A percentile compares a stretch with the other conserved stretches of the same genome.
These are phyloP conservation scores for Tachina grossa DNA, from an alignment of 2,888 invertebrate species.

Conservation along the genomic window DNA sequence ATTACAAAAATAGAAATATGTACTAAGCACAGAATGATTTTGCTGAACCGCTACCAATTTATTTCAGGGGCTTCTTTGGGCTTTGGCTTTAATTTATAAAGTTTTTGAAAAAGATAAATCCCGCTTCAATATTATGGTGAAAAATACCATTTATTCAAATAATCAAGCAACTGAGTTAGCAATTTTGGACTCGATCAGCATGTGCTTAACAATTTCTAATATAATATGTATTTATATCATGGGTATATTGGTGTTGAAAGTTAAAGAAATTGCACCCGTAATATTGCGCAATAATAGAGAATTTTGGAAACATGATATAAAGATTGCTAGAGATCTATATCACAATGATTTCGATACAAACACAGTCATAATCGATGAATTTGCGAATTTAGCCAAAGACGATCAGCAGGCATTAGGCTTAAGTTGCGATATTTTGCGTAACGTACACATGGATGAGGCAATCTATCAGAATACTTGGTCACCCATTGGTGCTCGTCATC, in stretches of 20 bases:
- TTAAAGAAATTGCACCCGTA: no score
- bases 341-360: slow-evolving; percentile 81
- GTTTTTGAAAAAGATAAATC: slow-evolving; percentile 83
- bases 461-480: slow-evolving; percentile 81
- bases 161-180: slow-evolving; percentile 86
- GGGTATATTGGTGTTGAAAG: slow-evolving; percentile 79
- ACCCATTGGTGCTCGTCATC: slow-evolving; percentile 75
- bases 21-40: neutral
- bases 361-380: slow-evolving; percentile 79
- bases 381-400: slow-evolving; percentile 76
- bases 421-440: slow-evolving; percentile 74
- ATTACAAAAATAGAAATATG: neutral
- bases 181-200: slow-evolving; percentile 87
- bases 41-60: neutral
- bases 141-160: slow-evolving; percentile 84
- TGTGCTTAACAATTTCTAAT: slow-evolving; percentile 89
- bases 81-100: slow-evolving; percentile 85
- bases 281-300: slow-evolving; percentile 83
- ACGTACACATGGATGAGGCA: slow-evolving; percentile 73
- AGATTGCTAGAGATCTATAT: slow-evolving; percentile 85
- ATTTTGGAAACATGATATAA: slow-evolving; percentile 87
- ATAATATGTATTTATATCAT: slow-evolving; percentile 88
- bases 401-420: slow-evolving; percentile 74
- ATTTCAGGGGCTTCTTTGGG: slow-evolving; percentile 86
- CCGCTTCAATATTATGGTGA: slow-evolving; percentile 82